Base-by-base conservation (phyloP, 2,888 invertebrate species). In the Steromphala cineraria region DNA sequence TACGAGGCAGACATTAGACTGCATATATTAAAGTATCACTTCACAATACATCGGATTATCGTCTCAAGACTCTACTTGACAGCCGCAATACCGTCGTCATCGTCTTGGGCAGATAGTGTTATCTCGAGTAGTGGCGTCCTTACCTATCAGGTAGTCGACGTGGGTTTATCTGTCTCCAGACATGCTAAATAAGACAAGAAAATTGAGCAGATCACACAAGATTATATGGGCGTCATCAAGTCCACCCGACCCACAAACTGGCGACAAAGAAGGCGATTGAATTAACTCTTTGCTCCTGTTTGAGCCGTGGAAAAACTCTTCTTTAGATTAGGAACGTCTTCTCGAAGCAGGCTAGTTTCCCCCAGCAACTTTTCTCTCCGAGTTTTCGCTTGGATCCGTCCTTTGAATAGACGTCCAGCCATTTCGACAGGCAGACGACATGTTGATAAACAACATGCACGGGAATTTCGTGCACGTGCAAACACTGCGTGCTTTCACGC, bases 321-420 rank as follows among this genome's bases (percentile, higher is more conserved):
- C 28, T 28, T 28, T 62, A 24, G 62, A 62, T 62, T 62, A 62
- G 62, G 24, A 24, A 24, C 46, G 28, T 62, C 62, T 62, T 28
- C 28, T 3, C 62, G 28, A 24, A 2, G 28, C 62, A 3, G 24
- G 62, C 2, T 28, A 28, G 62, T 21, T 21, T 62, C 62, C 62
- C 62, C 28, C 62, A 28, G 62, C 62, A 62, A 62, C 62, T 62
- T 62, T 62, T 62, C 62, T 62, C 62, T 62, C 62, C 62, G 28
- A 28, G 24, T 62, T 62, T 62, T 62, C 62, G 62, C 62, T 15
- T 62, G 28, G 28, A 24, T 62, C 62, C 24, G 62, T 62, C 62
- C 24, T 17, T 15, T 62, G 24, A 62, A 62, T 24, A 28, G 62
- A 62, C 28, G 3, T 17, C 13, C 10, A 28, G 15, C 4, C 62